phyloP scores from a whole-genome alignment of 2,797 vertebrate species.

The Microctenopoma steveboyesi region DNA sequence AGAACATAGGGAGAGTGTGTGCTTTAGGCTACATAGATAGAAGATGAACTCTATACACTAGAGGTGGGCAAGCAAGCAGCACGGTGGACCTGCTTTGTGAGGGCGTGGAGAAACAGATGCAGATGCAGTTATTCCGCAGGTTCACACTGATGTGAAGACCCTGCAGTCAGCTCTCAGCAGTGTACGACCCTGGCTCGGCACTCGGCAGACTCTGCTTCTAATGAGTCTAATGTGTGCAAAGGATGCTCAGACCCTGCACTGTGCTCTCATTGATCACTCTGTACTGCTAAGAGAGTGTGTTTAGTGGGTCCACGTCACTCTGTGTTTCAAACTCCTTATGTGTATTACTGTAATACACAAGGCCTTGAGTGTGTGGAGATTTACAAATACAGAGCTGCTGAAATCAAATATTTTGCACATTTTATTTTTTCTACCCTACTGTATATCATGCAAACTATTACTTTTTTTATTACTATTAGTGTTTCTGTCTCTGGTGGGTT shows the following conservation, averaged over 20 bases:
- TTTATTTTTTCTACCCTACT: too few species aligned
- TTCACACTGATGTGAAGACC: conserved; percentile 13
- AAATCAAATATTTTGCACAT: too few species aligned
- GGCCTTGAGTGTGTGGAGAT: not conserved
- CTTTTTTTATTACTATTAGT: too few species aligned
- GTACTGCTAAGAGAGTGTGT: not conserved
- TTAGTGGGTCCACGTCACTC: not conserved
- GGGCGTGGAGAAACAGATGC: conserved; percentile 39
- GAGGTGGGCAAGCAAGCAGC: conserved; percentile 66
- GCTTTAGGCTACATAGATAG: conserved; percentile 86
- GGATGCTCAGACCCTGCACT: conserved; percentile 8
- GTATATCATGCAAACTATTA: too few species aligned
- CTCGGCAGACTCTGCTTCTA: conserved; percentile 18
- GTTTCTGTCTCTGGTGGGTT: too few species aligned
- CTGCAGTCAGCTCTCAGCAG: conserved; percentile 24
- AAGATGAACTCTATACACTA: conserved; percentile 80
- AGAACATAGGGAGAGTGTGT: conserved; percentile 61
- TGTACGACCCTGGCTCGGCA: conserved; percentile 29
- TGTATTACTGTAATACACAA: not conserved
- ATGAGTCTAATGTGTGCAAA: conserved; percentile 7
- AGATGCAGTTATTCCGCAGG: conserved; percentile 23
- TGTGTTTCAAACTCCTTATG: conserved; percentile 1
- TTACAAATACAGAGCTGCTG: too few species aligned
- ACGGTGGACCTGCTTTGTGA: conserved; percentile 70
- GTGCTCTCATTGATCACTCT: not conserved